phyloP scores from a whole-genome alignment of 2,113 vertebrate genomes.

The Chloroceryle aenea region DNA sequence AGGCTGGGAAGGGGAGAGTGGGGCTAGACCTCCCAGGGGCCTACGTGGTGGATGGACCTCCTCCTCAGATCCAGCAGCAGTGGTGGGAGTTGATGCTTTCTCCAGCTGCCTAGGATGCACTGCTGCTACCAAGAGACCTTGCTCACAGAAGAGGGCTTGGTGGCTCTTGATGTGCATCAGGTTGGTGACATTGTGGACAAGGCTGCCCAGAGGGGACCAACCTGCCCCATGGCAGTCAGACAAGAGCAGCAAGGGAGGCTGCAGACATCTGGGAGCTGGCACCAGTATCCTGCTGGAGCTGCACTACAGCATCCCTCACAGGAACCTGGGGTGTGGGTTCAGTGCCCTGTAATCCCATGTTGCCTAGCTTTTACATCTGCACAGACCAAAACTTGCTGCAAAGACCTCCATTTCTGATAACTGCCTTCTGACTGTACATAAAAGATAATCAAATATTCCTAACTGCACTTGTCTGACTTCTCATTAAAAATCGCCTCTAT shows the following conservation, averaged over 20 bases:
- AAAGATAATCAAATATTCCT: background rate
- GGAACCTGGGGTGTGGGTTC: background rate
- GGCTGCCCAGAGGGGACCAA: background rate
- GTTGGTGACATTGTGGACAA: background rate
- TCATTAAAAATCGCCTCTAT: background rate
- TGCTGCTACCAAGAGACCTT: background rate
- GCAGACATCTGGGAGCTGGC: background rate
- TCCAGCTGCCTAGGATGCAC: background rate
- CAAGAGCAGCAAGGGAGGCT: background rate
- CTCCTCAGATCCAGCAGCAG: background rate
- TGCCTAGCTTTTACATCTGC: background rate
- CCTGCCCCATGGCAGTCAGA: background rate
- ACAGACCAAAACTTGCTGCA: background rate
- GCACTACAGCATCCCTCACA: rapidly evolving
- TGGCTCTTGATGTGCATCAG: rapidly evolving
- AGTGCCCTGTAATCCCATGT: rapidly evolving
- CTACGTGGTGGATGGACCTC: background rate
- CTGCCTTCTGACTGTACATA: background rate
- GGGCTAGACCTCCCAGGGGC: background rate
- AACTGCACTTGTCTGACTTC: background rate
- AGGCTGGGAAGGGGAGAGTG: rapidly evolving
- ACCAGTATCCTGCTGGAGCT: background rate
- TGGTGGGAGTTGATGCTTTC: background rate
- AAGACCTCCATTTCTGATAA: rapidly evolving
- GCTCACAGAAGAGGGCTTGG: background rate